These are phyloP conservation scores for Bubo blakistoni DNA, from an alignment of 2,113 vertebrate species.

Conservation along the genomic window DNA sequence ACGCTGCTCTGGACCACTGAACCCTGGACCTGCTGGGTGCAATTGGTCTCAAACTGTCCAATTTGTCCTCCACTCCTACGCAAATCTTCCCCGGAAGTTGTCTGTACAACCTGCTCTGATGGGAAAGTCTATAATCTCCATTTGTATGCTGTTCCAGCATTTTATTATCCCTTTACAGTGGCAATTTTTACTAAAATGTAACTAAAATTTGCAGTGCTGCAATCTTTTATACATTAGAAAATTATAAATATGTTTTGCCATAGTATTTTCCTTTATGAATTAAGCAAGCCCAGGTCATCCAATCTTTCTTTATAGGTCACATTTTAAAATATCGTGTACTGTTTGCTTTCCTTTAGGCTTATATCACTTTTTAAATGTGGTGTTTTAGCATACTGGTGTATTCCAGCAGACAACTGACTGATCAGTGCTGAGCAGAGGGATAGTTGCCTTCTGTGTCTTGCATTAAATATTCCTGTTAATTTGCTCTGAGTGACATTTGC, in stretches of 20 bases:
- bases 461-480: background rate
- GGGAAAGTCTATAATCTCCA: fast-evolving
- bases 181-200: background rate
- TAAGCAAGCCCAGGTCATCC: background rate
- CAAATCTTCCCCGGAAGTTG: background rate
- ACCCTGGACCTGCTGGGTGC: background rate
- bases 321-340: background rate
- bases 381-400: background rate
- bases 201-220: background rate
- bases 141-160: background rate
- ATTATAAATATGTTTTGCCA: background rate
- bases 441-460: background rate
- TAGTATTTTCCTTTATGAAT: background rate
- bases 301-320: background rate
- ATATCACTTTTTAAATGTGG: background rate
- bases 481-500: background rate
- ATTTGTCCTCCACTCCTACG: background rate
- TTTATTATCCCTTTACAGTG: background rate
- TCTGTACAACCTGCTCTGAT: background rate
- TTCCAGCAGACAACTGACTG: background rate
- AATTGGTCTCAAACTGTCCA: background rate
- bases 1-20: background rate
- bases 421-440: background rate
- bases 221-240: background rate
- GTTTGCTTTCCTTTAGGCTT: background rate